A percentile compares a stretch with the other conserved stretches of the same genome.
Conservation (phyloP, 2,797 vertebrate species). For the Denticeps clupeoides region DNA sequence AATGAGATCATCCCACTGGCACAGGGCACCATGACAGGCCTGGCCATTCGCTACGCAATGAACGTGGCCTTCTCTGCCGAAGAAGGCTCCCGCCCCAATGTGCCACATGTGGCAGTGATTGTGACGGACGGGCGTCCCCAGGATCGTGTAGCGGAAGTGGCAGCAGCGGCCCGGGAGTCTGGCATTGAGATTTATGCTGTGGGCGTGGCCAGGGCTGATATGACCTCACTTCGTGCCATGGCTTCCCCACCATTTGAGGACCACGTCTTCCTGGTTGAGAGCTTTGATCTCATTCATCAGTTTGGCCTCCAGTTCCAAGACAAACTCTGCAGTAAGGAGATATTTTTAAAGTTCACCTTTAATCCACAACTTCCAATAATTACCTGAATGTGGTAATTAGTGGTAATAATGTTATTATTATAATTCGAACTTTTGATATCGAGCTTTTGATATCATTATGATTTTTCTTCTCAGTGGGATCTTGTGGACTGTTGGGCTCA, state of each 20-base stretch:
- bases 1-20: conserved; percentile 80
- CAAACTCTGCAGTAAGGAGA: conserved; percentile 71
- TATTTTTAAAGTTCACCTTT: not conserved
- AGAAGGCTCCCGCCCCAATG: conserved; percentile 74
- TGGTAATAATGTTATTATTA: too few species aligned
- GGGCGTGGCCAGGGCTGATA: conserved; percentile 87
- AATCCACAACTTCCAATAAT: too few species aligned
- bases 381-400: too few species aligned
- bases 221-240: conserved; percentile 87
- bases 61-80: conserved; percentile 72
- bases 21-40: conserved; percentile 94
- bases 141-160: conserved; percentile 87
- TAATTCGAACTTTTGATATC: too few species aligned
- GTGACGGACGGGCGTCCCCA: conserved; percentile 92
- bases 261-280: conserved; percentile 92
- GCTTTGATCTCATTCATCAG: conserved; percentile 88
- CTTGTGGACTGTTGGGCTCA: too few species aligned
- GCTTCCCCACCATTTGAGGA: conserved; percentile 84
- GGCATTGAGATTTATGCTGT: conserved; percentile 92
- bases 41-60: conserved; percentile 91
- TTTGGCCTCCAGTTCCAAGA: conserved; percentile 89
- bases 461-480: too few species aligned
- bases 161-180: conserved; percentile 71
- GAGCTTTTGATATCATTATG: too few species aligned
- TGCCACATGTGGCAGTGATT: conserved; percentile 80